Percentiles rank a stretch among this genome's conserved stretches.
phyloP scores from a whole-genome alignment of 2,797 vertebrate species.

The Rhinatrema bivittatum region DNA sequence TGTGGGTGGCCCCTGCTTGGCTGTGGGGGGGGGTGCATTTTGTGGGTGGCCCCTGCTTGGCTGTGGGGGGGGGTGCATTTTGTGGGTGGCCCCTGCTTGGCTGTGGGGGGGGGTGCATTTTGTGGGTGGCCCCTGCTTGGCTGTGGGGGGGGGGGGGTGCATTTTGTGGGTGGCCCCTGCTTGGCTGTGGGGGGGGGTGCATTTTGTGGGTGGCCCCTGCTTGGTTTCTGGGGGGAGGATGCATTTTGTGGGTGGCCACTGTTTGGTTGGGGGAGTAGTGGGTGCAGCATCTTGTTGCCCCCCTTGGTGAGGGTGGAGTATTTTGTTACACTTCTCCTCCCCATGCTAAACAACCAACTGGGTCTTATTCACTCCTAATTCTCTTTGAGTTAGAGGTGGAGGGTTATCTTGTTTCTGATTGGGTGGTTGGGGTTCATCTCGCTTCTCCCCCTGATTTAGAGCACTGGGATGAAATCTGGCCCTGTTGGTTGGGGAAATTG shows the following conservation, averaged over 20 bases:
- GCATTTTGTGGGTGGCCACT: background rate
- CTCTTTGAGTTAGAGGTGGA: no score
- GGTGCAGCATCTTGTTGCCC: background rate
- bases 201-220: background rate
- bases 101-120: no score
- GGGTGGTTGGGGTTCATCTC: no score
- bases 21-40: no score
- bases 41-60: fast-evolving
- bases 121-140: no score
- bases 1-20: no score
- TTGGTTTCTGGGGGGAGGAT: background rate
- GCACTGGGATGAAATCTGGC: background rate
- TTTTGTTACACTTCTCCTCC: no score
- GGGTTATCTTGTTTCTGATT: no score
- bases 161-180: background rate
- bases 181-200: background rate
- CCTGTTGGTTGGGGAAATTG: no score
- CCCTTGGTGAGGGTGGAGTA: background rate
- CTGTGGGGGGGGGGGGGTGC: background rate
- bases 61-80: background rate
- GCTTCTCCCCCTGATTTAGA: no score
- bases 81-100: background rate
- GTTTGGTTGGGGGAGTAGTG: background rate
- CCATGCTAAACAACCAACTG: no score
- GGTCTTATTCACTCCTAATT: no score